phyloP scores from a whole-genome alignment of 2,797 vertebrate genomes.

The Dendrocincla tyrannina region DNA sequence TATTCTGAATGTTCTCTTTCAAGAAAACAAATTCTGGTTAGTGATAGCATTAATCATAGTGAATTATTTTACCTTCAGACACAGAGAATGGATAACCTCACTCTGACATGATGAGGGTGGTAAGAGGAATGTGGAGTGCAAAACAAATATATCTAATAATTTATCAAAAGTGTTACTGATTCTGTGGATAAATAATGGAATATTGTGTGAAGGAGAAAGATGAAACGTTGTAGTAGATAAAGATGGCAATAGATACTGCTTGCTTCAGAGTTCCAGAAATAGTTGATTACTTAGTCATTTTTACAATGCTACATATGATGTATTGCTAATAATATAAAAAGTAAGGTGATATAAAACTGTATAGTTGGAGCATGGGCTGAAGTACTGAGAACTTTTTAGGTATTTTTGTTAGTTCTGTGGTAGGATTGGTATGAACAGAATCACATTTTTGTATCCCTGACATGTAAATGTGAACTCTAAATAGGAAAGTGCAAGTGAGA shows the following conservation, averaged over 20 bases:
- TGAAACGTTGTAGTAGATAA: not conserved
- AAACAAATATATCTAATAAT: not conserved
- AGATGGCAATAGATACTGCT: not conserved
- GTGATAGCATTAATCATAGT: not conserved
- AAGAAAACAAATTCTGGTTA: constrained; percentile 20
- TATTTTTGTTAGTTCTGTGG: not conserved
- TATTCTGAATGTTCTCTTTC: not conserved
- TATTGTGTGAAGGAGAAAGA: not conserved
- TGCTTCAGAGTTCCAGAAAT: not conserved
- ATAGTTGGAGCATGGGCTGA: not conserved
- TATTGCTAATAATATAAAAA: not conserved
- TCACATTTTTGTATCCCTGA: not conserved
- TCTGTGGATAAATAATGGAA: not conserved
- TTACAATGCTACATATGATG: not conserved
- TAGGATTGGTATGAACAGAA: not conserved
- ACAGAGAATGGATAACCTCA: constrained; percentile 16
- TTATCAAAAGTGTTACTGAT: not conserved
- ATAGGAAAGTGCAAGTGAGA: not conserved
- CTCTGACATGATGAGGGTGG: not conserved
- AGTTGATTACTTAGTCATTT: not conserved
- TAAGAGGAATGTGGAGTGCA: not conserved
- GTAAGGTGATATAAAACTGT: not conserved
- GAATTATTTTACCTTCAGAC: constrained; percentile 1
- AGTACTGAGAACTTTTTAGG: not conserved
- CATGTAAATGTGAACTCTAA: not conserved